Percentiles rank a stretch among this genome's conserved stretches.
phyloP scores from a whole-genome alignment of 2,113 vertebrate genomes.

The Tragelaphus scriptus region DNA sequence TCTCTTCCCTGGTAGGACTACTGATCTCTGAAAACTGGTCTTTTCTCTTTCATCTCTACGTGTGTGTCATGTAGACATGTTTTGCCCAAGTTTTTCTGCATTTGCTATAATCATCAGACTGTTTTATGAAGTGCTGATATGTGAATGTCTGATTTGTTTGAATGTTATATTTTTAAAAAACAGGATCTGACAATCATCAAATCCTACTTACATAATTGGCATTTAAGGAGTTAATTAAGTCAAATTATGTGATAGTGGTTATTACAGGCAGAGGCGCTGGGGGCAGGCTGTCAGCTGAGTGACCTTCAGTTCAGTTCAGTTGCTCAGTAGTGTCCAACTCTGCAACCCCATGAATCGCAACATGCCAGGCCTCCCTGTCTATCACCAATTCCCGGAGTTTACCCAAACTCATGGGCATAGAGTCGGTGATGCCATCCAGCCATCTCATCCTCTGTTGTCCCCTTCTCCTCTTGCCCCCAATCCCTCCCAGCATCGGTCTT shows the following conservation, averaged over 20 bases:
- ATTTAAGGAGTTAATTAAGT: not conserved
- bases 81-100: not conserved
- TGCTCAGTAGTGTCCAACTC: accelerated
- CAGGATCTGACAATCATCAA: not conserved
- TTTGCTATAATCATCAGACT: not conserved
- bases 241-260: not conserved
- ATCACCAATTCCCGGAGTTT: too few species aligned
- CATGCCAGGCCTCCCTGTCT: too few species aligned
- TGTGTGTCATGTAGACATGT: not conserved
- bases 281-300: not conserved
- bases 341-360: too few species aligned
- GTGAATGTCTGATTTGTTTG: not conserved
- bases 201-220: not conserved
- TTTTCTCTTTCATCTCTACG: accelerated
- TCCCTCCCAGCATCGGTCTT: too few species aligned
- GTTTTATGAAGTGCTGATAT: not conserved
- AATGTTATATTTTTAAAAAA: not conserved
- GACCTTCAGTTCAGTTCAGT: not conserved
- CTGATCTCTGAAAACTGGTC: not conserved
- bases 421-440: too few species aligned
- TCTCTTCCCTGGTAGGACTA: too few species aligned
- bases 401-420: too few species aligned
- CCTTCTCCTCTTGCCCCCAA: too few species aligned
- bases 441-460: too few species aligned
- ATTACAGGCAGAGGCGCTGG: not conserved